Percentiles rank a stretch among this genome's conserved stretches.
phyloP scores from a whole-genome alignment of 2,797 vertebrate species.

The Gambelia wislizenii region DNA sequence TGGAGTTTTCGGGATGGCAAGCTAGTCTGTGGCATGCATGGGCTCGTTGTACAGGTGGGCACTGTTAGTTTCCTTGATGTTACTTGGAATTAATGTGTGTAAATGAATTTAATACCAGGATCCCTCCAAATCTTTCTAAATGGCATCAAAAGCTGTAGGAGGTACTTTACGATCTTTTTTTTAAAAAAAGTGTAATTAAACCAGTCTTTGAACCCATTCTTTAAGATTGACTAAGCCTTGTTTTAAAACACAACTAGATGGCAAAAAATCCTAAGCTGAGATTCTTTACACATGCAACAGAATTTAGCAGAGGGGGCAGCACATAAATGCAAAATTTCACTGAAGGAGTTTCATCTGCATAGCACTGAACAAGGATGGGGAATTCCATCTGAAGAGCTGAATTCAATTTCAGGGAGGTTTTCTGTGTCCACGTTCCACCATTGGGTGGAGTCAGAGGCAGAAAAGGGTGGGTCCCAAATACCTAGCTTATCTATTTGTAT shows the following conservation, averaged over 20 bases:
- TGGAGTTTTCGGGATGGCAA: conserved; percentile 94
- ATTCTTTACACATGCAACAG: not conserved
- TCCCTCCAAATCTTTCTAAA: not conserved
- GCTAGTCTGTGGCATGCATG: conserved; percentile 91
- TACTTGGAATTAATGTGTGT: not conserved
- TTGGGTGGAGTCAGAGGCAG: no score
- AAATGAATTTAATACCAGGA: not conserved
- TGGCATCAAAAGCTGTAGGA: no score
- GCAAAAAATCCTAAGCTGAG: not conserved
- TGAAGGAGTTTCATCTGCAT: not conserved
- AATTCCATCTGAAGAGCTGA: no score
- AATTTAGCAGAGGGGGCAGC: not conserved
- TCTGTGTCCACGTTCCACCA: not conserved
- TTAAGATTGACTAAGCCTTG: not conserved
- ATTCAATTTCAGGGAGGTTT: no score
- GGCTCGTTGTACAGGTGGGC: conserved; percentile 92
- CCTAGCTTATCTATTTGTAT: no score
- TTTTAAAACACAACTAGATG: not conserved
- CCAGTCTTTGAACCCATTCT: not conserved
- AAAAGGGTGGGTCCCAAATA: no score
- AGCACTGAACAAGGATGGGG: not conserved
- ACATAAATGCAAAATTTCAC: no score
- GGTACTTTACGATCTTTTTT: not conserved
- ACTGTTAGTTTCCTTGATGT: fast-evolving
- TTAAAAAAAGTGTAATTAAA: no score